Percentiles rank a stretch among this genome's conserved stretches.
Conservation (phyloP, 1,140 invertebrate species). For the Ephestia elutella region DNA sequence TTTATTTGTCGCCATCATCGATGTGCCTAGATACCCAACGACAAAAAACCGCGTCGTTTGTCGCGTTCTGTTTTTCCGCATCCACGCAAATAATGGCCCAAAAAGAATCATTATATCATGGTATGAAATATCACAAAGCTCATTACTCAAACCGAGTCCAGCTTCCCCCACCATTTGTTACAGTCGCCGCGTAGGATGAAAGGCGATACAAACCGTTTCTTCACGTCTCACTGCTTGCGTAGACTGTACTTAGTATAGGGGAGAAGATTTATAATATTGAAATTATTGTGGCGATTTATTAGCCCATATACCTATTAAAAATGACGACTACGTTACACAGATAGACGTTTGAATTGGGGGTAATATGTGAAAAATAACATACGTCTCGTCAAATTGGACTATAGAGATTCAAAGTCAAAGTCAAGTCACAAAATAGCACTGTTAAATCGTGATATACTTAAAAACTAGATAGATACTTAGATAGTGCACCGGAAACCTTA, state of each 20-base stretch:
- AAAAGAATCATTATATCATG: background rate
- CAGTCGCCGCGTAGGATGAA: slow-evolving; percentile 64
- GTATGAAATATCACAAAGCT: slow-evolving; percentile 17
- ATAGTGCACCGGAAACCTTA: no score
- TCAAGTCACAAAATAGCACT: no score
- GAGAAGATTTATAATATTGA: background rate
- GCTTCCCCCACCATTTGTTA: slow-evolving; percentile 53
- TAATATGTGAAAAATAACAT: no score
- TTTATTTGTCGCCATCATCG: no score
- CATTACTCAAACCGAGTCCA: slow-evolving; percentile 24
- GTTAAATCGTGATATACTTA: no score
- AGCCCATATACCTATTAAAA: no score
- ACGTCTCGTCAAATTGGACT: no score
- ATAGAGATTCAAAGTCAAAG: no score
- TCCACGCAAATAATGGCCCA: background rate
- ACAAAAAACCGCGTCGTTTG: background rate
- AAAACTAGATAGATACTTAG: no score
- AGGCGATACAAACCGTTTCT: slow-evolving; percentile 55
- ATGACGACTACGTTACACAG: no score
- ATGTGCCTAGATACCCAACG: no score
- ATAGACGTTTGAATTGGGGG: background rate
- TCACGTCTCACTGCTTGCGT: slow-evolving; percentile 52
- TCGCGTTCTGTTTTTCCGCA: background rate
- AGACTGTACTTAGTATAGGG: background rate
- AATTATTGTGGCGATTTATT: background rate